These are phyloP conservation scores for Drosophila longiperda DNA, from an alignment of 2,888 invertebrate genomes.

Conservation along the genomic window DNA sequence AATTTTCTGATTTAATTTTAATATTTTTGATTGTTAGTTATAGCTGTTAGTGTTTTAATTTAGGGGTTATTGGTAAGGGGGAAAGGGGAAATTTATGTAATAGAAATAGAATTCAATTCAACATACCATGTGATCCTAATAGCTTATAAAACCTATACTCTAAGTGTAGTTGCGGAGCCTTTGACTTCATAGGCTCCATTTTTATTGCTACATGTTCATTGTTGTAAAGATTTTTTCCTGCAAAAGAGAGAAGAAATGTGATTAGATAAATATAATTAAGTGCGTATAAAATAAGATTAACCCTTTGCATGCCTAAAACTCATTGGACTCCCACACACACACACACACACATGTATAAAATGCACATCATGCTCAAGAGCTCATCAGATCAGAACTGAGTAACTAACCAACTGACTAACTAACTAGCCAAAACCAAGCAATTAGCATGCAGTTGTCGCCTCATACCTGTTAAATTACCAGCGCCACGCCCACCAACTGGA, in stretches of 20 bases:
- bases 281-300: neutral
- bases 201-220: slow-evolving; percentile 99
- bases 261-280: neutral
- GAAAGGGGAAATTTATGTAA: slow-evolving; percentile 4
- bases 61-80: neutral
- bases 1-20: slow-evolving; percentile 9
- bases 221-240: slow-evolving; percentile 99
- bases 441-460: slow-evolving; percentile 41
- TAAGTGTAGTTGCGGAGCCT: slow-evolving; percentile 99
- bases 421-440: slow-evolving; percentile 35
- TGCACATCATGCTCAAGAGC: slow-evolving; percentile 51
- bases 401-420: slow-evolving; percentile 20
- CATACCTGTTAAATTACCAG: slow-evolving; percentile 58
- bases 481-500: slow-evolving; percentile 68
- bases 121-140: slow-evolving; percentile 97
- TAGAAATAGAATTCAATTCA: slow-evolving; percentile 35
- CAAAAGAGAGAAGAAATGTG: slow-evolving; percentile 73
- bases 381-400: neutral
- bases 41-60: slow-evolving; percentile 36
- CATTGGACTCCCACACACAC: slow-evolving; percentile 34
- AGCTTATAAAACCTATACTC: slow-evolving; percentile 99
- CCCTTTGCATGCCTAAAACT: slow-evolving; percentile 41
- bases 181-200: slow-evolving; percentile 99
- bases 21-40: slow-evolving; percentile 22
- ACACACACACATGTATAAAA: slow-evolving; percentile 16